A percentile compares a stretch with the other conserved stretches of the same genome.
Evolutionary conservation across 2,797 vertebrate species (phyloP).

Genomic region (Muscicapa striata): DNA sequence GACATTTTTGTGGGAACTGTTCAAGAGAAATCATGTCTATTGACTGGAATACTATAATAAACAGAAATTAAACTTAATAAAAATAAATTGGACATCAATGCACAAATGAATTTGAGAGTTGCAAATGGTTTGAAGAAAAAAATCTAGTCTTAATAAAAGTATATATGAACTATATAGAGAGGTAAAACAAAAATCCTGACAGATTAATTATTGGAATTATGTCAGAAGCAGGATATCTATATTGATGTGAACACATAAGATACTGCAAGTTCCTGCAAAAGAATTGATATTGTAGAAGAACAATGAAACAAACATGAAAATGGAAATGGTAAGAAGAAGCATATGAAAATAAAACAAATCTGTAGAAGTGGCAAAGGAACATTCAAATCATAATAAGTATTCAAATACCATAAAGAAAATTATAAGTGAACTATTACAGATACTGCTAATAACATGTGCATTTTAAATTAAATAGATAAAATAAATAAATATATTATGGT

Average conservation of each 20-base stretch:
- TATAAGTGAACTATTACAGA: neutral
- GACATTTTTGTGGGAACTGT: neutral
- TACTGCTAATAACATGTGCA: neutral
- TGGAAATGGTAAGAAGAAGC: neutral
- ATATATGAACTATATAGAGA: neutral
- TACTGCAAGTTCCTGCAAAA: neutral
- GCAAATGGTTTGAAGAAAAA: neutral
- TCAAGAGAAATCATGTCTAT: neutral
- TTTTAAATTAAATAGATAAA: neutral
- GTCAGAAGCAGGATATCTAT: neutral
- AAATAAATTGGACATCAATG: neutral
- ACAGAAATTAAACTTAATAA: neutral
- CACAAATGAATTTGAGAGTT: neutral
- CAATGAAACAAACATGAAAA: neutral
- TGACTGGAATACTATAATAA: neutral
- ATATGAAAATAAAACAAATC: neutral
- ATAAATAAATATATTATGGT: neutral
- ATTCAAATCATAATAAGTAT: neutral
- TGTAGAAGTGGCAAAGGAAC: neutral
- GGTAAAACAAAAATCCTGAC: neutral
- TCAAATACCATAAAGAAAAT: neutral
- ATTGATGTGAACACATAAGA: neutral
- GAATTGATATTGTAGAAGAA: neutral
- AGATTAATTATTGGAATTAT: slow-evolving; percentile 7
- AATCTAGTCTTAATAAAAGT: neutral